These are phyloP conservation scores for Chymomyza amoena DNA, from an alignment of 2,888 invertebrate species.

Conservation along the genomic window DNA sequence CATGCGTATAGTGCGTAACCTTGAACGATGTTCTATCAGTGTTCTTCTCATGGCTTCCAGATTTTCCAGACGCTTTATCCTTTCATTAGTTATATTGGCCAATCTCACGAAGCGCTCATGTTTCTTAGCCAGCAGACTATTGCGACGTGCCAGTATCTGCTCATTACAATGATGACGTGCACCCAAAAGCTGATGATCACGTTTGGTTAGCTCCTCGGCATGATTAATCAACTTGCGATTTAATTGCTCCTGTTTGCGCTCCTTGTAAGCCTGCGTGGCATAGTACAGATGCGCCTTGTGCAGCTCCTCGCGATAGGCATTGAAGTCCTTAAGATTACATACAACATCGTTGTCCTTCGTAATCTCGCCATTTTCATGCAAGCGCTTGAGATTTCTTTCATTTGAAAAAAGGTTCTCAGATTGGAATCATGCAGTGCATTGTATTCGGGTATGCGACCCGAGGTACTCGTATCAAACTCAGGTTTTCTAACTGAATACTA, in stretches of 20 bases:
- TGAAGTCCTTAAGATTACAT: constrained; percentile 83
- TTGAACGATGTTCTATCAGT: constrained; percentile 61
- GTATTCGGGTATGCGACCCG: constrained; percentile 78
- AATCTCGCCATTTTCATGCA: constrained; percentile 81
- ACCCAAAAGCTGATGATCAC: constrained; percentile 57
- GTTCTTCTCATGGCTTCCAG: constrained; percentile 48
- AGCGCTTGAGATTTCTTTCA: constrained; percentile 76
- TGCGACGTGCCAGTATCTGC: constrained; percentile 63
- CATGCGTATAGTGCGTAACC: constrained; percentile 55
- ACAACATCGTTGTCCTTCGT: constrained; percentile 82
- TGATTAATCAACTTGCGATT: constrained; percentile 70
- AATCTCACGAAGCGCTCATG: constrained; percentile 51
- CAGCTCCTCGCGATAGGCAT: constrained; percentile 82
- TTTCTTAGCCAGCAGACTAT: constrained; percentile 43
- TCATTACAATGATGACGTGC: constrained; percentile 53
- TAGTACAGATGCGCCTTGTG: constrained; percentile 81
- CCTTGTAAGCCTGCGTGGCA: constrained; percentile 73
- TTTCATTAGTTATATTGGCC: constrained; percentile 50
- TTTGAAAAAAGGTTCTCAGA: constrained; percentile 80
- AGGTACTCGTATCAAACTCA: constrained; percentile 70
- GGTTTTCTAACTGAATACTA: constrained; percentile 68
- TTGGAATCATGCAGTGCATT: constrained; percentile 82
- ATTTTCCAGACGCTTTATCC: constrained; percentile 55
- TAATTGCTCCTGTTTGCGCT: constrained; percentile 62
- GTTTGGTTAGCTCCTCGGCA: constrained; percentile 73